phyloP scores from a whole-genome alignment of 2,797 vertebrate species.

The Brachyrhaphis roseni region DNA sequence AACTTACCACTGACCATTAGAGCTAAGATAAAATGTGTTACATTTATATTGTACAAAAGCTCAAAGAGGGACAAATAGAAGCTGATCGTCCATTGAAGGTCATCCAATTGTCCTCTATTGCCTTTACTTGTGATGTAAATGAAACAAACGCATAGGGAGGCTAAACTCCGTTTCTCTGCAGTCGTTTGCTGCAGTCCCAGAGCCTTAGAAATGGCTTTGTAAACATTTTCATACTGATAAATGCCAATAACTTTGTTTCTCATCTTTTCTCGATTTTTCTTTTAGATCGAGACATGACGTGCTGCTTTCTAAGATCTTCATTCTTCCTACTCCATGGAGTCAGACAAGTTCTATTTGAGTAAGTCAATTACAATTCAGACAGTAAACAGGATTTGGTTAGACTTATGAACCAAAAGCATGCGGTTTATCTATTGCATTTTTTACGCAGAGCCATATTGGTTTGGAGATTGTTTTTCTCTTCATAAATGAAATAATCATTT shows the following conservation, averaged over 20 bases:
- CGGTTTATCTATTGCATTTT: not conserved
- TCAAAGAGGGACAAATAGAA: slow-evolving; percentile 5
- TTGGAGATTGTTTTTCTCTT: not conserved
- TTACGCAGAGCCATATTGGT: not conserved
- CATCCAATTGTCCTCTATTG: not conserved
- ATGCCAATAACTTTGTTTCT: too few species aligned
- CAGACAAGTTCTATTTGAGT: not conserved
- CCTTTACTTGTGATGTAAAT: slow-evolving; percentile 1
- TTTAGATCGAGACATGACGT: not conserved
- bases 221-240: too few species aligned
- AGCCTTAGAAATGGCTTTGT: not conserved
- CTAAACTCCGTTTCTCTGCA: not conserved
- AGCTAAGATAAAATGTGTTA: not conserved
- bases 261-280: too few species aligned
- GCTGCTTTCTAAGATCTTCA: not conserved
- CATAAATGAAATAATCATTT: not conserved
- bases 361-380: not conserved
- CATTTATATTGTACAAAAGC: not conserved
- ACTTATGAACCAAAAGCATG: not conserved
- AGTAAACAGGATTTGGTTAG: not conserved
- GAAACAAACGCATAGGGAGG: not conserved
- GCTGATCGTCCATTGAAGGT: slow-evolving; percentile 7
- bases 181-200: not conserved
- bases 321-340: not conserved
- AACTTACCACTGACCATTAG: not conserved